These are phyloP conservation scores for Stylophora pistillata DNA, from an alignment of 64 coral and sea anemone species.

Conservation along the genomic window DNA sequence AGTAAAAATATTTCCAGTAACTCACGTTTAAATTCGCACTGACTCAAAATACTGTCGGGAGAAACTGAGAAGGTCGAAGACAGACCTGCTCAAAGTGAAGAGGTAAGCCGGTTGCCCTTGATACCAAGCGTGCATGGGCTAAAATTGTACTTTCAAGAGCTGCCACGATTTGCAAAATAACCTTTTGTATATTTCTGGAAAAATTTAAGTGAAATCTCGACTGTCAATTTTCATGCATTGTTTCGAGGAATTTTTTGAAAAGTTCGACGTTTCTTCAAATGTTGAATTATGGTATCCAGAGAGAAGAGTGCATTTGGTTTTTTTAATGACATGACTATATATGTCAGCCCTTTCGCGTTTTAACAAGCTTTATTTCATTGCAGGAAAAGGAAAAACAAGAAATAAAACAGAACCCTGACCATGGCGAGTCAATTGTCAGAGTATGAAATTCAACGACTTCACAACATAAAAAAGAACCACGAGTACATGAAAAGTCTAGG, in stretches of 20 bases:
- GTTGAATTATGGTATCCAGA: too few species aligned
- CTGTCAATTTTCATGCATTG: background rate
- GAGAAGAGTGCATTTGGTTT: too few species aligned
- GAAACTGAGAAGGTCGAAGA: background rate
- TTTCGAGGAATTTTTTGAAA: background rate
- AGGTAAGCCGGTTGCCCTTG: background rate
- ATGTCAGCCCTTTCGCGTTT: too few species aligned
- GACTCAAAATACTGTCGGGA: background rate
- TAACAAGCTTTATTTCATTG: too few species aligned
- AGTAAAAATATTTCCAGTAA: background rate
- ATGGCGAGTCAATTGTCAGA: slow-evolving; percentile 29
- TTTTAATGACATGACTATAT: too few species aligned
- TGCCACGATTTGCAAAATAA: background rate
- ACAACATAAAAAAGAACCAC: slow-evolving; percentile 46
- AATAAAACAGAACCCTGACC: too few species aligned
- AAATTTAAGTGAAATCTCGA: too few species aligned
- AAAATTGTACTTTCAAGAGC: background rate
- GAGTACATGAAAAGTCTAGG: slow-evolving; percentile 48
- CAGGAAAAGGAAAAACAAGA: background rate
- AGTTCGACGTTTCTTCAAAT: background rate
- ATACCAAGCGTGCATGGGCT: background rate
- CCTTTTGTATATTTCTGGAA: background rate
- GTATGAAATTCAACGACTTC: slow-evolving; percentile 16
- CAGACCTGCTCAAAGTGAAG: background rate
- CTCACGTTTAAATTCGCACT: background rate